phyloP scores from a whole-genome alignment of 2,797 vertebrate genomes.

The Podargus strigoides region DNA sequence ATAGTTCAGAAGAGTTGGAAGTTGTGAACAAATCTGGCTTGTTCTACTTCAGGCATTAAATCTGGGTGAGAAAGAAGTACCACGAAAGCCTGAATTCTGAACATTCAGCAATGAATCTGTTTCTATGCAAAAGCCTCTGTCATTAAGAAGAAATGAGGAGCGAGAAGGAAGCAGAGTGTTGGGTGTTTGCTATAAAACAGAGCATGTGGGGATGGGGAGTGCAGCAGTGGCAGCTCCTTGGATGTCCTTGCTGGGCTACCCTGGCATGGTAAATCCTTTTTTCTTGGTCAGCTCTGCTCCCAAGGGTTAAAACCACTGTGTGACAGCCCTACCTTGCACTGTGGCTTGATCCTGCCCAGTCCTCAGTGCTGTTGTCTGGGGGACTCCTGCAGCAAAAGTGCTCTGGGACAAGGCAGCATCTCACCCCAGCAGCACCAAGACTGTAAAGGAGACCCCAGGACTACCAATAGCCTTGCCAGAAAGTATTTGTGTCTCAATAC shows the following conservation, averaged over 20 bases:
- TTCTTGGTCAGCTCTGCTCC: not conserved
- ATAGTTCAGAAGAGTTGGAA: not conserved
- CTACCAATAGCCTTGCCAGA: not conserved
- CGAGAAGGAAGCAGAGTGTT: accelerated
- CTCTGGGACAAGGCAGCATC: not conserved
- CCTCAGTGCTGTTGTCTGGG: not conserved
- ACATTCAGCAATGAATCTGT: not conserved
- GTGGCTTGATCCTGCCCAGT: not conserved
- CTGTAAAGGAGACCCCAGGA: not conserved
- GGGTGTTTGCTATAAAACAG: not conserved
- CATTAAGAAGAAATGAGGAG: not conserved
- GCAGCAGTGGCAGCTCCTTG: not conserved
- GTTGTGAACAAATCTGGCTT: not conserved
- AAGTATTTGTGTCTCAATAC: not conserved
- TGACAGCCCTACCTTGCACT: not conserved
- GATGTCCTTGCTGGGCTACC: not conserved
- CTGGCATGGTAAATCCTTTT: not conserved
- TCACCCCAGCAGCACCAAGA: not conserved
- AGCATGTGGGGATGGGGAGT: not conserved
- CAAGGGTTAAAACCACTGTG: not conserved
- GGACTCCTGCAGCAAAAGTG: not conserved
- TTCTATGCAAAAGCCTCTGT: not conserved
- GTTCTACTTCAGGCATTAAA: not conserved
- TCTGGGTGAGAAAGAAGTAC: not conserved
- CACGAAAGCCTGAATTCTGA: not conserved